Evolutionary conservation across 2,113 vertebrate species (phyloP).

Genomic region (Benitochromis conjunctus): DNA sequence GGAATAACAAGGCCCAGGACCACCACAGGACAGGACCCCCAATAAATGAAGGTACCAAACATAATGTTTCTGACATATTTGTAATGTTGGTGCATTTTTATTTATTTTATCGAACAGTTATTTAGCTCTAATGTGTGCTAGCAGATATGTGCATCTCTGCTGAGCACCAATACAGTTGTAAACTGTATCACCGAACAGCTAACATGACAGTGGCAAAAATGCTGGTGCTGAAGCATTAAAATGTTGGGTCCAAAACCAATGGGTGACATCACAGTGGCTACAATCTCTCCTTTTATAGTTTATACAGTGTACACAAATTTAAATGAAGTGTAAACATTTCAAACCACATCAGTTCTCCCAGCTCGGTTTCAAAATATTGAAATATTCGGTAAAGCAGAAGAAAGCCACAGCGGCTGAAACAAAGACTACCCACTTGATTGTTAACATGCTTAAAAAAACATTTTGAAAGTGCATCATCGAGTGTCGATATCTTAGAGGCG

Average conservation of each 20-base stretch:
- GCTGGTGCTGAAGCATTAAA: not conserved
- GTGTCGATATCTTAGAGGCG: not conserved
- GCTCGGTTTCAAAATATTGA: not conserved
- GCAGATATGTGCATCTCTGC: not conserved
- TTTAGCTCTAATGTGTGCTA: not conserved
- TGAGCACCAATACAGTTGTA: not conserved
- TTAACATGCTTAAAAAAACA: not conserved
- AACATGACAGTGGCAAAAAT: not conserved
- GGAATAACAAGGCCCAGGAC: not conserved
- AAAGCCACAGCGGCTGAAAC: not conserved
- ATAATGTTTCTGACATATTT: not conserved
- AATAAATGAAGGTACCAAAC: not conserved
- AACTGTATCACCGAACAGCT: not conserved
- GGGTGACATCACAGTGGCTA: not conserved
- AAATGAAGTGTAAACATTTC: not conserved
- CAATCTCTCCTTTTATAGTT: not conserved
- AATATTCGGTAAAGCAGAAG: not conserved
- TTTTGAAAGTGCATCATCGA: not conserved
- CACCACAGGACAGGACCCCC: not conserved
- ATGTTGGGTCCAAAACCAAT: not conserved
- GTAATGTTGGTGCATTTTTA: not conserved
- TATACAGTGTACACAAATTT: not conserved
- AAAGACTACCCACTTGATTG: not conserved
- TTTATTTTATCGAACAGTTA: not conserved
- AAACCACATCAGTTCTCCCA: not conserved